Percentiles rank a stretch among this genome's conserved stretches.
phyloP scores from a whole-genome alignment of 2,797 vertebrate species.

The Leptatherina wallacei region DNA sequence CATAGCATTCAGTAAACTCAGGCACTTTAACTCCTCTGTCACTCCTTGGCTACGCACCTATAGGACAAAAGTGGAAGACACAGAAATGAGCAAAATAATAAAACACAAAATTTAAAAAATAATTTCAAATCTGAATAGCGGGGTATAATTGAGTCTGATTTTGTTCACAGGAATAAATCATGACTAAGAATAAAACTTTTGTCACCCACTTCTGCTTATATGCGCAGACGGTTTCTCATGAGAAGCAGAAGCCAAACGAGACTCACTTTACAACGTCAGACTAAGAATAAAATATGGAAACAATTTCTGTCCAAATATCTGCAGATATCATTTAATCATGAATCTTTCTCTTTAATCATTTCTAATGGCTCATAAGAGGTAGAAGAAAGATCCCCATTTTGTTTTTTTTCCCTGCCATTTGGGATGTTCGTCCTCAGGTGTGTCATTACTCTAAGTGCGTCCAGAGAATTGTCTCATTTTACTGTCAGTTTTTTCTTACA shows the following conservation, averaged over 20 bases:
- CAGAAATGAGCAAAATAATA: not conserved
- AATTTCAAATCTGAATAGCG: not conserved
- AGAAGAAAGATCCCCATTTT: not conserved
- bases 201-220: not conserved
- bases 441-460: constrained; percentile 9
- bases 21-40: constrained; percentile 87
- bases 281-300: not conserved
- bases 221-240: not conserved
- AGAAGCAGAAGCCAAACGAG: not conserved
- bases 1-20: constrained; percentile 85
- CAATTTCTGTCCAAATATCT: not conserved
- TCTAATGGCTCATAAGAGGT: not conserved
- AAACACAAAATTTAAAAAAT: not conserved
- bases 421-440: not conserved
- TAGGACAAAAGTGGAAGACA: constrained; percentile 6
- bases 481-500: constrained; percentile 1
- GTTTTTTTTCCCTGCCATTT: not conserved
- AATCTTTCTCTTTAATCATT: not conserved
- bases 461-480: not conserved
- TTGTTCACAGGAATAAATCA: too few relatives aligned
- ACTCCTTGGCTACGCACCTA: constrained; percentile 86
- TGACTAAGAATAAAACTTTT: too few relatives aligned
- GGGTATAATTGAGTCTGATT: too few relatives aligned
- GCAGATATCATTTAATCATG: not conserved
- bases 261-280: not conserved